These are phyloP conservation scores for Leiothrix lutea DNA, from an alignment of 2,113 vertebrate species.

Conservation along the genomic window DNA sequence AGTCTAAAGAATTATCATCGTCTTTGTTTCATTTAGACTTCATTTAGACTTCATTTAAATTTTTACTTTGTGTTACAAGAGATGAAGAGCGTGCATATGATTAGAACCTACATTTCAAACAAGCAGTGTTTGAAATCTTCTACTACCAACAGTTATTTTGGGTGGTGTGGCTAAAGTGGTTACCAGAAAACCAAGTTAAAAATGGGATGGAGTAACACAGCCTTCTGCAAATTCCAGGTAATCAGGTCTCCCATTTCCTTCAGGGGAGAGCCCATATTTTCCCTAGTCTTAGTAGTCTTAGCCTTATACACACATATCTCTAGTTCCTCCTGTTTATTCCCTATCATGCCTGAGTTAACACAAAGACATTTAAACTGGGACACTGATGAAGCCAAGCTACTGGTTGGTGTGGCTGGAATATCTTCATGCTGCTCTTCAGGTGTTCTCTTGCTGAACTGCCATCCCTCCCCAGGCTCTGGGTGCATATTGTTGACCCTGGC, in stretches of 20 bases:
- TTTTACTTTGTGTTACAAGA: neutral
- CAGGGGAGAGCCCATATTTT: neutral
- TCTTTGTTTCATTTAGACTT: neutral
- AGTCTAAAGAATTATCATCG: neutral
- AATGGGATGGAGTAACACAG: neutral
- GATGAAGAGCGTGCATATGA: neutral
- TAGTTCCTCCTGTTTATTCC: neutral
- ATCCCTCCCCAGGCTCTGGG: too few relatives aligned
- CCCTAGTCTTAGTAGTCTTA: too few relatives aligned
- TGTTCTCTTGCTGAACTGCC: neutral
- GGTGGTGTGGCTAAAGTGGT: neutral
- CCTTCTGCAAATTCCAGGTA: neutral
- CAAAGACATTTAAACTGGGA: neutral
- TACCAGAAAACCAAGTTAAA: neutral
- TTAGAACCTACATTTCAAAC: neutral
- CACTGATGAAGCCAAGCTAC: neutral
- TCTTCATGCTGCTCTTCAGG: neutral
- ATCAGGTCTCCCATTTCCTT: neutral
- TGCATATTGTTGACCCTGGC: too few relatives aligned
- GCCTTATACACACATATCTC: neutral
- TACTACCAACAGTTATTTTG: neutral
- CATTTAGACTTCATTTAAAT: too few relatives aligned
- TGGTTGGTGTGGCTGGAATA: neutral
- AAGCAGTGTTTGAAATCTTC: neutral
- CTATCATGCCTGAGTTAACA: neutral